These are phyloP conservation scores for Mesocentrotus franciscanus DNA, from an alignment of 53 echinoderm and acorn worm genomes.

Conservation along the genomic window DNA sequence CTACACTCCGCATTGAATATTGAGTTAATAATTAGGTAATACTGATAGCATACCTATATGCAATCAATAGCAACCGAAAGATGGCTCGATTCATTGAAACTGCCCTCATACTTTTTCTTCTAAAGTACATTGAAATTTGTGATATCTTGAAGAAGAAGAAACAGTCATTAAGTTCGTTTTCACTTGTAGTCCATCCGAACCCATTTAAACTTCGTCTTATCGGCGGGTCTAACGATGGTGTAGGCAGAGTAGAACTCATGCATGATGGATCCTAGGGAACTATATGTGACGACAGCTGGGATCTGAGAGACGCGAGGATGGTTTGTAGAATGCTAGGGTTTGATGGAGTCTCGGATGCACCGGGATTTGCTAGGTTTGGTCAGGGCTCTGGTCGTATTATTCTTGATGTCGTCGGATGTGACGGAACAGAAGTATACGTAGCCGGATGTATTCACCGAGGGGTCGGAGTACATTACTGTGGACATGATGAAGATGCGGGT, in stretches of 20 bases:
- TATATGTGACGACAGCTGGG: not conserved
- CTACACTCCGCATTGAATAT: too few relatives aligned
- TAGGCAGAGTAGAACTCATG: not conserved
- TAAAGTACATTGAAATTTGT: too few relatives aligned
- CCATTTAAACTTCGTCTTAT: not conserved
- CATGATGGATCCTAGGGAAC: too few relatives aligned
- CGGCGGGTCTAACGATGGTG: not conserved
- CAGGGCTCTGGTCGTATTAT: not conserved
- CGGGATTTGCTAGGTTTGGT: not conserved
- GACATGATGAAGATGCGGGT: not conserved
- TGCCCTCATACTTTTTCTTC: too few relatives aligned
- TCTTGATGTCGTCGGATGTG: not conserved
- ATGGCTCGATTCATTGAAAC: too few relatives aligned
- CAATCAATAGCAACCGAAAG: too few relatives aligned
- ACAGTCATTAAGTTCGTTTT: too few relatives aligned
- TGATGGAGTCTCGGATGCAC: not conserved
- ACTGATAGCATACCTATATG: too few relatives aligned
- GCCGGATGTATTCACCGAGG: not conserved
- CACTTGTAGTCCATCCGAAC: too few relatives aligned
- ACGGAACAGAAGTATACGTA: not conserved
- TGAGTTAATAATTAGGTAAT: too few relatives aligned
- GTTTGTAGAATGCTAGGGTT: constrained; percentile 47
- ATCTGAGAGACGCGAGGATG: not conserved
- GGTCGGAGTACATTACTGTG: not conserved
- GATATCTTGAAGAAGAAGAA: too few relatives aligned